These are phyloP conservation scores for Belonocnema kinseyi DNA, from an alignment of 1,140 invertebrate genomes.

Conservation along the genomic window DNA sequence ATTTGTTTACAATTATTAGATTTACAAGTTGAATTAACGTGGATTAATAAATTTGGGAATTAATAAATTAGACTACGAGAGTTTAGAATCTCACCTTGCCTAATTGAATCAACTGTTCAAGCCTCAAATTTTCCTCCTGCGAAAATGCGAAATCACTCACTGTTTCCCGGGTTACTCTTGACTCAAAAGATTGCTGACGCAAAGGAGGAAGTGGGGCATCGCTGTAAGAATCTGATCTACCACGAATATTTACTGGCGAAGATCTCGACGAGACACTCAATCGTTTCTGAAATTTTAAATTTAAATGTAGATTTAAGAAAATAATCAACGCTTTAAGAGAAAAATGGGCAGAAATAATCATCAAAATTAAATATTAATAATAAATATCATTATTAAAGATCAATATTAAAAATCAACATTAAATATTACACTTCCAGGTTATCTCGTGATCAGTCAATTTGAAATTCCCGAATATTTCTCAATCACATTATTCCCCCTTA, in stretches of 20 bases:
- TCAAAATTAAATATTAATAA: too few species aligned
- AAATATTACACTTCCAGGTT: too few species aligned
- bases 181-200: background rate
- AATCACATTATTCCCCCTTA: too few species aligned
- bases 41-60: too few species aligned
- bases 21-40: too few species aligned
- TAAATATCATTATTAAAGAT: too few species aligned
- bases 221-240: background rate
- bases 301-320: background rate
- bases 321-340: background rate
- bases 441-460: too few species aligned
- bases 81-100: background rate
- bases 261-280: constrained; percentile 12
- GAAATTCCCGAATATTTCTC: too few species aligned
- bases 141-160: background rate
- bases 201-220: background rate
- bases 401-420: too few species aligned
- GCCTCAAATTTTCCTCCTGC: background rate
- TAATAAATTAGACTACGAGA: too few species aligned
- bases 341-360: too few species aligned
- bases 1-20: too few species aligned
- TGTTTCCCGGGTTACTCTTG: background rate
- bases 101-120: background rate
- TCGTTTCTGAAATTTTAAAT: background rate
- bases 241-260: constrained; percentile 7